These are phyloP conservation scores for Onychostoma macrolepis DNA, from an alignment of 2,113 vertebrate species.

Conservation along the genomic window DNA sequence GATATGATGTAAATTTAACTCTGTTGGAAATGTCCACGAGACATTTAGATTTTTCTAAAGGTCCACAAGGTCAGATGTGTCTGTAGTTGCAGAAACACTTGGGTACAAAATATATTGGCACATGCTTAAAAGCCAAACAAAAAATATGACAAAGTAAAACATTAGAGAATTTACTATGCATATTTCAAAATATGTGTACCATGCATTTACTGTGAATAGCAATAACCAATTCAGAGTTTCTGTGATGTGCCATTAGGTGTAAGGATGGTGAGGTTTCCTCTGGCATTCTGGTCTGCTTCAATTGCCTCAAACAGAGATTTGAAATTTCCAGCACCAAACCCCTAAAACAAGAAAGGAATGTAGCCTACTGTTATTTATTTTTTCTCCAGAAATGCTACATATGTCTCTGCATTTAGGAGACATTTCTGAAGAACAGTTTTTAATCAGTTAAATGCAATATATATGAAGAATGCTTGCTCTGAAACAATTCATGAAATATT, in stretches of 20 bases:
- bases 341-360: slow-evolving; percentile 69
- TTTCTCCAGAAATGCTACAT: neutral
- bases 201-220: neutral
- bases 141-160: neutral
- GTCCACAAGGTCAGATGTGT: neutral
- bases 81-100: neutral
- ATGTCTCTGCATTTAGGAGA: neutral
- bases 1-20: neutral
- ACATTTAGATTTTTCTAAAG: neutral
- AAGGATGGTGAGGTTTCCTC: slow-evolving; percentile 89
- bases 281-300: slow-evolving; percentile 85
- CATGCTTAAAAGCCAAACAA: neutral
- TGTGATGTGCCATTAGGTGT: slow-evolving; percentile 74
- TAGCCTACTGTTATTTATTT: neutral
- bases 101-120: neutral
- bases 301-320: slow-evolving; percentile 95
- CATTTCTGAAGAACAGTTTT: neutral
- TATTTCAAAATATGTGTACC: neutral
- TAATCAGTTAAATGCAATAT: neutral
- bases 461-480: neutral
- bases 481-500: neutral
- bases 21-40: neutral
- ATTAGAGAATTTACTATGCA: neutral
- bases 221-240: slow-evolving; percentile 61
- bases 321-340: slow-evolving; percentile 97